phyloP scores from a whole-genome alignment of 2,888 invertebrate genomes.

The Microctonus aethiopoides region DNA sequence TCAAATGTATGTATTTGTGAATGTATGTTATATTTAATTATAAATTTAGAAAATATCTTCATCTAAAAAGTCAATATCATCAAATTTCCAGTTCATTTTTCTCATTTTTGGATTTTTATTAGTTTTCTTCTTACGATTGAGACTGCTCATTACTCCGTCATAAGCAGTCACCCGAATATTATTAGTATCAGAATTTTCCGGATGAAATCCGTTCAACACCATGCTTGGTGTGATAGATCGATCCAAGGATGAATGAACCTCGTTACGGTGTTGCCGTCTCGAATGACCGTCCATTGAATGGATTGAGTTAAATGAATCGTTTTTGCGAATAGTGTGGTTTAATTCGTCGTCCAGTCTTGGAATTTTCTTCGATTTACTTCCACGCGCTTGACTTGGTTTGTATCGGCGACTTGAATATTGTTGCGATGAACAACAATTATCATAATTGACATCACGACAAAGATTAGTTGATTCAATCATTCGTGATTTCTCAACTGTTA shows the following conservation, averaged over 20 bases:
- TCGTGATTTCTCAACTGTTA: not conserved
- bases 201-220: slow-evolving; percentile 9
- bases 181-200: slow-evolving; percentile 19
- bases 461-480: not conserved
- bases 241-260: slow-evolving; percentile 14
- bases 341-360: slow-evolving; percentile 14
- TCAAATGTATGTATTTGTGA: not conserved
- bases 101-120: not conserved
- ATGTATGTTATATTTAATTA: not conserved
- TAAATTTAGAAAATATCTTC: not conserved
- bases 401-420: not conserved
- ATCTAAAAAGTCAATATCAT: not conserved
- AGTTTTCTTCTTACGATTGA: not conserved
- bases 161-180: slow-evolving; percentile 2
- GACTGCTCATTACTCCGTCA: not conserved
- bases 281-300: not conserved
- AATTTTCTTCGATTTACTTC: not conserved
- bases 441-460: not conserved
- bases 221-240: slow-evolving; percentile 9
- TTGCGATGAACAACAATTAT: not conserved
- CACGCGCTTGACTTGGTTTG: not conserved
- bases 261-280: not conserved
- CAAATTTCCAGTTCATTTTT: not conserved
- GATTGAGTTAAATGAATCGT: slow-evolving; percentile 23
- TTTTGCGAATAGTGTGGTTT: slow-evolving; percentile 2